Evolutionary conservation across 2,797 vertebrate species (phyloP).

Genomic region (Podargus strigoides): DNA sequence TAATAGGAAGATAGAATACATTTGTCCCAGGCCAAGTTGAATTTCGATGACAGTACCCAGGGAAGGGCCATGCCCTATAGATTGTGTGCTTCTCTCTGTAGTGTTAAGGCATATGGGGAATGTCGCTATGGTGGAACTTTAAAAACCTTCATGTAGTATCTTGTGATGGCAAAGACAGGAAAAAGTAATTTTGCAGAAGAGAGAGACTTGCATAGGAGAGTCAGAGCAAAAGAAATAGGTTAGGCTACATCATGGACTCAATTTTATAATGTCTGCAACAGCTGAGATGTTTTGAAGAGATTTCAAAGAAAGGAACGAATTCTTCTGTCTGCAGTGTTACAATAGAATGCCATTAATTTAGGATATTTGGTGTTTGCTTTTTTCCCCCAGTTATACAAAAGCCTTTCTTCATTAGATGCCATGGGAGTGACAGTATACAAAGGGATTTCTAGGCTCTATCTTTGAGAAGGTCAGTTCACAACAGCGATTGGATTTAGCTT

Average conservation of each 20-base stretch:
- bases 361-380: not conserved
- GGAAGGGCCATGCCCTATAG: accelerated
- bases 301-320: not conserved
- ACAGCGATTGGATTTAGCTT: not conserved
- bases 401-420: not conserved
- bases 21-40: not conserved
- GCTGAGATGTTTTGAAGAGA: not conserved
- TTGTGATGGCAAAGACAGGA: not conserved
- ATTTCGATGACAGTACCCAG: accelerated
- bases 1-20: not conserved
- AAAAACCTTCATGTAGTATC: not conserved
- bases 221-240: not conserved
- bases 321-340: not conserved
- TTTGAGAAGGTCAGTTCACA: not conserved
- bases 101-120: not conserved
- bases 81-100: not conserved
- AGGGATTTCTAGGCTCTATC: not conserved
- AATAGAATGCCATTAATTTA: not conserved
- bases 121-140: not conserved
- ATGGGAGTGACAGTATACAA: not conserved
- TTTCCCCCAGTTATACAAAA: not conserved
- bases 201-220: not conserved
- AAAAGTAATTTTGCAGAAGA: not conserved
- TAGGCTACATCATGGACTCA: not conserved
- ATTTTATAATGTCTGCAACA: not conserved